Conservation (phyloP, 2,888 invertebrate species). For the Oligia latruncula region DNA sequence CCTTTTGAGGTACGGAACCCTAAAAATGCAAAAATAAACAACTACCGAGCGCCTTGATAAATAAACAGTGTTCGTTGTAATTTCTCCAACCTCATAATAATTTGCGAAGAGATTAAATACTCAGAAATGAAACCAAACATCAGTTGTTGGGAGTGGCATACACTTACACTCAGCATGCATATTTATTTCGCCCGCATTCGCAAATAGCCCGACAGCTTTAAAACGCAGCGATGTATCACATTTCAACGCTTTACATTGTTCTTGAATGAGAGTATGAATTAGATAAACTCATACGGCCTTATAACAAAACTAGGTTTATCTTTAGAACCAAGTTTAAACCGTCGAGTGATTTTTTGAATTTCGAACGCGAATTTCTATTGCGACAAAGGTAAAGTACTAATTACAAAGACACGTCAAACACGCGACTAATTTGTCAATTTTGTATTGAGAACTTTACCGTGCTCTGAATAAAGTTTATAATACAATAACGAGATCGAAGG, state of each 20-base stretch:
- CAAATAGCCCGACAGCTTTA: conserved; percentile 58
- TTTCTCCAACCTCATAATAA: conserved; percentile 11
- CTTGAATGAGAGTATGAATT: conserved; percentile 32
- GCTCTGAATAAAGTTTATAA: too few relatives aligned
- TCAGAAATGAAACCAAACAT: conserved; percentile 44
- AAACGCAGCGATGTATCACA: conserved; percentile 61
- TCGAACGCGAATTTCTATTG: too few relatives aligned
- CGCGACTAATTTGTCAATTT: too few relatives aligned
- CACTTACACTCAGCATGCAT: conserved; percentile 30
- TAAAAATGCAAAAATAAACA: background rate
- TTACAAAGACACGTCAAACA: too few relatives aligned
- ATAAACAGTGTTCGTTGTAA: background rate
- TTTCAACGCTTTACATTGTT: conserved; percentile 57
- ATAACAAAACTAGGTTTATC: too few relatives aligned
- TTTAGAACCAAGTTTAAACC: too few relatives aligned
- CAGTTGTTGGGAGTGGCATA: conserved; percentile 15
- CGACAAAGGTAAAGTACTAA: too few relatives aligned
- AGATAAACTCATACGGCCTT: background rate
- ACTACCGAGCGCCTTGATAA: background rate
- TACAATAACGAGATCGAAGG: too few relatives aligned
- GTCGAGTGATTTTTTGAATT: too few relatives aligned
- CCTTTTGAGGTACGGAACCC: too few relatives aligned
- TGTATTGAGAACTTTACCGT: too few relatives aligned
- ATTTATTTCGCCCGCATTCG: conserved; percentile 53
- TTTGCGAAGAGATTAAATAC: conserved; percentile 29